These are phyloP conservation scores for Chloroclystis v-ata DNA, from an alignment of 2,888 invertebrate genomes.

Conservation along the genomic window DNA sequence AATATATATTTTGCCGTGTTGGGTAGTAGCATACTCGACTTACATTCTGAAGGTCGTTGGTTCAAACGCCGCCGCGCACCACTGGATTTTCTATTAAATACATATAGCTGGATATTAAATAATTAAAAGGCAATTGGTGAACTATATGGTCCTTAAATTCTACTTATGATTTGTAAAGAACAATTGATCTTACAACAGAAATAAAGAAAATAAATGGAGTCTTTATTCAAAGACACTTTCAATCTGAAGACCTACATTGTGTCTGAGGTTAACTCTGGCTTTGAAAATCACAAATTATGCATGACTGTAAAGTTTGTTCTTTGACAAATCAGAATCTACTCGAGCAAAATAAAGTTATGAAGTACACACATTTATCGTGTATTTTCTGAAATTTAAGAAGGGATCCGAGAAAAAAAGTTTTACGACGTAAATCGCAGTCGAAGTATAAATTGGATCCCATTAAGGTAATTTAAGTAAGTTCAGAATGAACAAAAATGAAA, in stretches of 20 bases:
- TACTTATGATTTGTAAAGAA: too few relatives aligned
- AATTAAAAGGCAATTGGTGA: too few relatives aligned
- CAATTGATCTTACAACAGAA: too few relatives aligned
- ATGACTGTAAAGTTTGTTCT: background rate
- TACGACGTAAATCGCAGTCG: background rate
- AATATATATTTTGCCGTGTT: too few relatives aligned
- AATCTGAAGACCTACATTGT: background rate
- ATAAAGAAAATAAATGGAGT: too few relatives aligned
- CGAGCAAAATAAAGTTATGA: background rate
- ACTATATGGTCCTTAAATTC: too few relatives aligned
- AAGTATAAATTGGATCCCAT: background rate
- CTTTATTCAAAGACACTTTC: background rate
- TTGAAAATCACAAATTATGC: background rate
- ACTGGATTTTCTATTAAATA: too few relatives aligned
- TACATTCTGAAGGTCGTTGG: too few relatives aligned
- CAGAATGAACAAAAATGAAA: background rate
- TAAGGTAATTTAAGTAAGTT: background rate
- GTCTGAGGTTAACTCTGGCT: background rate
- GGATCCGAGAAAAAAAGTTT: background rate
- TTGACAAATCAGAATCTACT: background rate
- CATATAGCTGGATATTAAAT: too few relatives aligned
- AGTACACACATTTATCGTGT: background rate
- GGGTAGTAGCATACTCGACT: too few relatives aligned
- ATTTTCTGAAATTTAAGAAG: background rate
- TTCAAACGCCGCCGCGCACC: too few relatives aligned